phyloP scores from a whole-genome alignment of 37 sponge, comb jelly and placozoan genomes.

The Diacarnus erythraeanus region DNA sequence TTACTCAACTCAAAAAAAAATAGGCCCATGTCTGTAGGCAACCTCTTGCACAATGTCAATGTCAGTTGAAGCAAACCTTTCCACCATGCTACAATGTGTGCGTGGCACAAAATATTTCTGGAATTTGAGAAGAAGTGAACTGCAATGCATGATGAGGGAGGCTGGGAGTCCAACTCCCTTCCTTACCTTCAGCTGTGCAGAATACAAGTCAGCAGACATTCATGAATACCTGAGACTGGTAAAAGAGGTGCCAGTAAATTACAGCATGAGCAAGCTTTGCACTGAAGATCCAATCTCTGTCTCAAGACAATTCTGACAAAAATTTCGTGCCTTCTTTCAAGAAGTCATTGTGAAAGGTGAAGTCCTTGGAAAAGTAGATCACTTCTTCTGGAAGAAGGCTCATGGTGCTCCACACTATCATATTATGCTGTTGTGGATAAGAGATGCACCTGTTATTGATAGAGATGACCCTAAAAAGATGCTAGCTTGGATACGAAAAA shows the following conservation, averaged over 20 bases:
- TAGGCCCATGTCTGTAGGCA: slow-evolving; percentile 7
- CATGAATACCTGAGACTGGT: slow-evolving; percentile 37
- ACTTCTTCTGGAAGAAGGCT: slow-evolving; percentile 39
- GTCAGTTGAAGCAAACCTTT: background rate
- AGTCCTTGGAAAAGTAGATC: slow-evolving; percentile 33
- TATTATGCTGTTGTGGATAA: slow-evolving; percentile 38
- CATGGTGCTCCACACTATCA: slow-evolving; percentile 61
- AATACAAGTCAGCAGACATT: slow-evolving; percentile 14
- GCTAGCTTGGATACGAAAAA: background rate
- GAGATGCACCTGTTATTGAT: slow-evolving; percentile 49
- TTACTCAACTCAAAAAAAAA: slow-evolving; percentile 13
- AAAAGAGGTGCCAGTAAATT: too few relatives aligned
- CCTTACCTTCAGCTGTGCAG: slow-evolving; percentile 33
- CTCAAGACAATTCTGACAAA: slow-evolving; percentile 24
- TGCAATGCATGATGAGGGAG: slow-evolving; percentile 42
- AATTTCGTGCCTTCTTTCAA: slow-evolving; percentile 30
- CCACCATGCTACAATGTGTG: slow-evolving; percentile 34
- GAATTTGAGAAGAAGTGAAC: slow-evolving; percentile 33
- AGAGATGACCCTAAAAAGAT: background rate
- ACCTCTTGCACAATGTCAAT: background rate
- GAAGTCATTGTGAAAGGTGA: slow-evolving; percentile 32
- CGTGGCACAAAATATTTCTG: slow-evolving; percentile 57
- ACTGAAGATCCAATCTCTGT: slow-evolving; percentile 57
- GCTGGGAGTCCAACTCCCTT: slow-evolving; percentile 14
- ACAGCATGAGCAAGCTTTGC: slow-evolving; percentile 43